Evolutionary conservation across 1,140 invertebrate genomes (phyloP).

Genomic region (Apis cerana): DNA sequence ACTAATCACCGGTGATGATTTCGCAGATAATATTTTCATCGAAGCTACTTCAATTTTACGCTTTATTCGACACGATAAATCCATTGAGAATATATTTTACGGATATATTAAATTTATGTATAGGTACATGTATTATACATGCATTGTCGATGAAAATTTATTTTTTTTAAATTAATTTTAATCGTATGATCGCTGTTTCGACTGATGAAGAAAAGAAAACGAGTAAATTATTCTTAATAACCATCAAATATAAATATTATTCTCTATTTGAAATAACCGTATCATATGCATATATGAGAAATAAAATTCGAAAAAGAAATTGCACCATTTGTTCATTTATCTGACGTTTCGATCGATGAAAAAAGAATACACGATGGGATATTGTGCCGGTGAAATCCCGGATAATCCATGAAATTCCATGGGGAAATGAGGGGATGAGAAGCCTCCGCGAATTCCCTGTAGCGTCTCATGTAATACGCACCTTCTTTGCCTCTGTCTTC

Average conservation of each 20-base stretch:
- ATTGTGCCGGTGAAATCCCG: conserved; percentile 49
- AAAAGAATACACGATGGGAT: conserved; percentile 37
- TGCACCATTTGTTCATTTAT: background rate
- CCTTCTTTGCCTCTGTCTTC: conserved; percentile 9
- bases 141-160: too few relatives aligned
- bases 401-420: conserved; percentile 59
- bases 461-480: conserved; percentile 31
- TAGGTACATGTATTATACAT: too few relatives aligned
- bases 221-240: background rate
- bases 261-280: background rate
- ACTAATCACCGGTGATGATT: too few relatives aligned
- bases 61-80: too few relatives aligned
- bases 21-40: too few relatives aligned
- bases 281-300: background rate
- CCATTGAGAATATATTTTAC: too few relatives aligned
- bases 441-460: conserved; percentile 9
- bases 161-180: too few relatives aligned
- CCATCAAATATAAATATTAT: background rate
- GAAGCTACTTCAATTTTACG: too few relatives aligned
- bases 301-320: background rate
- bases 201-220: too few relatives aligned
- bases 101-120: too few relatives aligned
- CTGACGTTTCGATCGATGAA: conserved; percentile 22
- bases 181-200: too few relatives aligned
- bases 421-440: conserved; percentile 17